Conservation (phyloP, 2,113 vertebrate genomes). For the Agelaius phoeniceus region DNA sequence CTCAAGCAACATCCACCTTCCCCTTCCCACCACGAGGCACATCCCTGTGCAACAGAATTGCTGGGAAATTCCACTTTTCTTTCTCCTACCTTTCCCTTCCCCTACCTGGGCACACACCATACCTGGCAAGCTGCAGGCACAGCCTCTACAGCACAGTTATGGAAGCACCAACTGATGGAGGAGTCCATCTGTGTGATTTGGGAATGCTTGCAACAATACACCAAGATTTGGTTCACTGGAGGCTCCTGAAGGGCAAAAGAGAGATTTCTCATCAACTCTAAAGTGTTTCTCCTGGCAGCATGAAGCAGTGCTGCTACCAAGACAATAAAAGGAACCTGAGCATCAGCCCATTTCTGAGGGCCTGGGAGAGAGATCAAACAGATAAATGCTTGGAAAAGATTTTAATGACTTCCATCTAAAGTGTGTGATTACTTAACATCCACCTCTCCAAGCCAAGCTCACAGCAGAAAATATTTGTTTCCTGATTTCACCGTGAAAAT, state of each 20-base stretch:
- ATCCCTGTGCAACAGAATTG: background rate
- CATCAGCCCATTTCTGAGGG: background rate
- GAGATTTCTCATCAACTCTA: background rate
- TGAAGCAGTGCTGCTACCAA: background rate
- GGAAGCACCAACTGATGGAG: conserved; percentile 72
- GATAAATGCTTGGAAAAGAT: background rate
- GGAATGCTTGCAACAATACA: conserved; percentile 71
- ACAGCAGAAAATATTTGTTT: background rate
- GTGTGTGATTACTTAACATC: background rate
- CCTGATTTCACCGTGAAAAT: background rate
- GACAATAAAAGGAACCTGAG: background rate
- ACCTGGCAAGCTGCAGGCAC: conserved; percentile 87
- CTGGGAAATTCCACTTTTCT: background rate
- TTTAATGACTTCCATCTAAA: background rate
- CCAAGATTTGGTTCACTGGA: conserved; percentile 70
- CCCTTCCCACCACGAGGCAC: background rate
- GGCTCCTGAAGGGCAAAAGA: conserved; percentile 70
- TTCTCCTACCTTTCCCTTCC: background rate
- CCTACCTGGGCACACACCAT: background rate
- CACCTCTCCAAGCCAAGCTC: background rate
- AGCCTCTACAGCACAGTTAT: conserved; percentile 84
- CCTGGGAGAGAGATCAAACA: background rate
- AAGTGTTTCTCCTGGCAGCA: background rate
- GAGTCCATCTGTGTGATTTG: background rate
- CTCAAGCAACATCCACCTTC: background rate